Percentiles rank a stretch among this genome's conserved stretches.
These are phyloP conservation scores for Sebastes umbrosus DNA, from an alignment of 2,797 vertebrate genomes.

Conservation along the genomic window DNA sequence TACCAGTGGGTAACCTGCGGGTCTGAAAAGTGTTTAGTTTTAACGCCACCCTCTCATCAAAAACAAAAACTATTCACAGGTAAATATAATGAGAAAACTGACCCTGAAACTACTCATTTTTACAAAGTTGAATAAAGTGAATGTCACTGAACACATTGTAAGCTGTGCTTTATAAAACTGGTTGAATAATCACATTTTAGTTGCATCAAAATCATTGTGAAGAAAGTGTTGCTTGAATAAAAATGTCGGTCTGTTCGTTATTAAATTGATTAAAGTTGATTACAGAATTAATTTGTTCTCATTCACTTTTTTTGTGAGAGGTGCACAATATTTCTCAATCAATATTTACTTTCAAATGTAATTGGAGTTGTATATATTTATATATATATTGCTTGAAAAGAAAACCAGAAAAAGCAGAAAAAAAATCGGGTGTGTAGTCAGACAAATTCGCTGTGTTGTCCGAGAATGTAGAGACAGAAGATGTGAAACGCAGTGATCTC, in stretches of 20 bases:
- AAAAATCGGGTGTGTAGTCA: neutral
- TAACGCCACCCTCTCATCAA: neutral
- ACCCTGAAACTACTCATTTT: neutral
- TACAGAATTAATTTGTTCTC: neutral
- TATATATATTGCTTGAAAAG: no score
- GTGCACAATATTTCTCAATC: neutral
- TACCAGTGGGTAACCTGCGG: no score
- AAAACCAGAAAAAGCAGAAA: neutral
- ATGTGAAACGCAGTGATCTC: conserved; percentile 7
- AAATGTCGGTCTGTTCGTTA: neutral
- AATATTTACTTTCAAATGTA: neutral
- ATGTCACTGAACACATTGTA: neutral
- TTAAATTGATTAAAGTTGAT: neutral
- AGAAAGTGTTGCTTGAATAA: neutral
- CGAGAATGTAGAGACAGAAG: neutral
- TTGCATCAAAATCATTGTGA: neutral
- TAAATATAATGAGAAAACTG: neutral
- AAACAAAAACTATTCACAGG: neutral
- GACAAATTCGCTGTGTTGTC: neutral
- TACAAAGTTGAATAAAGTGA: neutral
- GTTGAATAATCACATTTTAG: neutral
- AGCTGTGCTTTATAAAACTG: neutral
- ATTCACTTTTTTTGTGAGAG: neutral
- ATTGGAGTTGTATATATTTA: neutral
- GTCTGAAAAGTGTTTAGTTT: no score